Conservation (phyloP, 2,888 invertebrate species). For the Drosophila emarginata region DNA sequence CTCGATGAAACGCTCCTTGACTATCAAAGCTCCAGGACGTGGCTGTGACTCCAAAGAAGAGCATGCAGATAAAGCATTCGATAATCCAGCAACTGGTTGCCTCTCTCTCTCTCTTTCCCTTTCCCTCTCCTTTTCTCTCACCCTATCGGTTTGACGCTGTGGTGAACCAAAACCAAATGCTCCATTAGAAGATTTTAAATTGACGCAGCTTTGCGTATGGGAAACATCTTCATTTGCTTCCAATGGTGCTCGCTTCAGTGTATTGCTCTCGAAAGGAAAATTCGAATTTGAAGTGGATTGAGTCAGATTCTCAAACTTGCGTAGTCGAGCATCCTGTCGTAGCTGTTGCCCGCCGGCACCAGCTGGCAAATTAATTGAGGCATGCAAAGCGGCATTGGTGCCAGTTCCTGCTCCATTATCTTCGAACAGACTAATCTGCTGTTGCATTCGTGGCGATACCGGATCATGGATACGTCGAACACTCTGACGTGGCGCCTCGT, state of each 20-base stretch:
- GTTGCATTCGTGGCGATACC: conserved; percentile 79
- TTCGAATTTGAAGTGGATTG: conserved; percentile 81
- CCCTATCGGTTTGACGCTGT: conserved; percentile 51
- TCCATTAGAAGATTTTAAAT: conserved; percentile 67
- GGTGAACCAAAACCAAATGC: conserved; percentile 56
- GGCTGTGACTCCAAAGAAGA: conserved; percentile 44
- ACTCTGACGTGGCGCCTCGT: conserved; percentile 35
- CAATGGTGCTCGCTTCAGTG: conserved; percentile 70
- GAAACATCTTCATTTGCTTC: conserved; percentile 67
- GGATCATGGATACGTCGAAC: conserved; percentile 77
- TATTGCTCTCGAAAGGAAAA: conserved; percentile 80
- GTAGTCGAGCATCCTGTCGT: conserved; percentile 76
- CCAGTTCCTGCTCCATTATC: conserved; percentile 36
- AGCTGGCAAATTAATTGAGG: conserved; percentile 76
- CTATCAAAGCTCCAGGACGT: conserved; percentile 82
- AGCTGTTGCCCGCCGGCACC: conserved; percentile 60
- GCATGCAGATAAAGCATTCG: conserved; percentile 50
- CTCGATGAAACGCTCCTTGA: conserved; percentile 84
- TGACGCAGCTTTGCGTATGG: conserved; percentile 78
- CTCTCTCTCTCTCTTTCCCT: conserved; percentile 3
- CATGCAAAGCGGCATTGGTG: conserved; percentile 57
- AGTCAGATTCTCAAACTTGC: conserved; percentile 78
- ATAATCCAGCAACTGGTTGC: conserved; percentile 16
- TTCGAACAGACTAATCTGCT: conserved; percentile 81
- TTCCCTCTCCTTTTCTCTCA: background rate